These are phyloP conservation scores for Alloplasta piceator DNA, from an alignment of 2,888 invertebrate genomes.

Conservation along the genomic window DNA sequence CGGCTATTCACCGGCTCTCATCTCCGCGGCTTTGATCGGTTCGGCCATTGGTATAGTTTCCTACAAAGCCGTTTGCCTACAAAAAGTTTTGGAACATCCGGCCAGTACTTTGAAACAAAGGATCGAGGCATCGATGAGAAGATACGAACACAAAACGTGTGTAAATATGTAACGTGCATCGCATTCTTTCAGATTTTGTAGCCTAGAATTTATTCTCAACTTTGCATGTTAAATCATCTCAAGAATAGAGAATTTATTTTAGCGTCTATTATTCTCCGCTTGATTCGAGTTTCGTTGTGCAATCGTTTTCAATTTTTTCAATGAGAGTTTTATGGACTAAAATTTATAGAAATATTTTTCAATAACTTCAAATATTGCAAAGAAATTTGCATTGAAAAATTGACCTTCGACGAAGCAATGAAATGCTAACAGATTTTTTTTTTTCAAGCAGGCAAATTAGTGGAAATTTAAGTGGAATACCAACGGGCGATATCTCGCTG, in stretches of 20 bases:
- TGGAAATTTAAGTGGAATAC: neutral
- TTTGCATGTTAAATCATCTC: neutral
- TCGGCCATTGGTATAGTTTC: slow-evolving; percentile 8
- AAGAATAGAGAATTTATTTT: neutral
- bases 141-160: neutral
- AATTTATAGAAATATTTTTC: too few relatives aligned
- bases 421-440: too few relatives aligned
- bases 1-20: slow-evolving; percentile 3
- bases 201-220: too few relatives aligned
- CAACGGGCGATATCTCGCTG: neutral
- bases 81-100: slow-evolving; percentile 45
- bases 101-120: slow-evolving; percentile 29
- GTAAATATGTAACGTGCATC: neutral
- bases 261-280: neutral
- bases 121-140: slow-evolving; percentile 9
- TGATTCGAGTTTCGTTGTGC: neutral
- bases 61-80: slow-evolving; percentile 25
- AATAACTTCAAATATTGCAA: too few relatives aligned
- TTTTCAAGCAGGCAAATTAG: too few relatives aligned
- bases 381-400: too few relatives aligned
- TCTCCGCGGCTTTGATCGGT: slow-evolving; percentile 6
- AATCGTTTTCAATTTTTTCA: too few relatives aligned
- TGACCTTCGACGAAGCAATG: too few relatives aligned
- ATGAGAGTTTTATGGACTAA: too few relatives aligned
- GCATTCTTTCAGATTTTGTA: too few relatives aligned